These are phyloP conservation scores for Melanophora roralis DNA, from an alignment of 2,888 invertebrate species.

Conservation along the genomic window DNA sequence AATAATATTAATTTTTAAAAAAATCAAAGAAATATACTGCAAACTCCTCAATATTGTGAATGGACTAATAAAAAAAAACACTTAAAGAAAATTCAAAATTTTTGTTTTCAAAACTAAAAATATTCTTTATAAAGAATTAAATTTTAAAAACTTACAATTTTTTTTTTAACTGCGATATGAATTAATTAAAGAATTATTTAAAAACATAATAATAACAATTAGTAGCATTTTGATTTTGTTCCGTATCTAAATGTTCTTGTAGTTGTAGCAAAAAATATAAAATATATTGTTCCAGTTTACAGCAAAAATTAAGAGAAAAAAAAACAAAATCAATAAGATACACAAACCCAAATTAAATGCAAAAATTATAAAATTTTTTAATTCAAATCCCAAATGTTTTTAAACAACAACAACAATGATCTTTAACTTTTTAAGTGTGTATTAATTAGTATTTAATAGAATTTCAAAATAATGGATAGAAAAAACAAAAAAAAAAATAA, in stretches of 20 bases:
- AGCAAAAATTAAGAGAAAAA: not conserved
- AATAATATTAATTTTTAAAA: constrained; percentile 38
- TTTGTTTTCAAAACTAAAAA: constrained; percentile 29
- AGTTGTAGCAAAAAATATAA: constrained; percentile 43
- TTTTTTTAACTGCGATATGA: constrained; percentile 55
- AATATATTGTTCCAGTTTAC: constrained; percentile 15
- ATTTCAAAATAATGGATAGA: constrained; percentile 40
- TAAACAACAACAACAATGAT: constrained; percentile 35
- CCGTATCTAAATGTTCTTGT: constrained; percentile 57
- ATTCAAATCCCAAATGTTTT: constrained; percentile 27
- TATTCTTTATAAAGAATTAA: constrained; percentile 3
- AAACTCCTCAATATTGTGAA: constrained; percentile 61
- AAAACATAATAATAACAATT: not conserved
- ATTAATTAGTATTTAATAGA: constrained; percentile 63
- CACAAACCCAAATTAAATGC: constrained; percentile 4
- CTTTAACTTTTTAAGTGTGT: constrained; percentile 60
- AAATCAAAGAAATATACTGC: constrained; percentile 12
- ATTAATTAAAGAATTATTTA: constrained; percentile 38
- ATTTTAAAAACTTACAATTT: constrained; percentile 20
- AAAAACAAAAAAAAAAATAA: constrained; percentile 15
- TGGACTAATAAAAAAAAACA: constrained; percentile 33
- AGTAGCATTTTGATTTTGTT: constrained; percentile 53
- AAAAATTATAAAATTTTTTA: not conserved
- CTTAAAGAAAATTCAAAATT: constrained; percentile 43
- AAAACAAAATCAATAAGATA: not conserved